Base-by-base conservation (phyloP, 2,888 invertebrate genomes). In the Ectemnius cavifrons region DNA sequence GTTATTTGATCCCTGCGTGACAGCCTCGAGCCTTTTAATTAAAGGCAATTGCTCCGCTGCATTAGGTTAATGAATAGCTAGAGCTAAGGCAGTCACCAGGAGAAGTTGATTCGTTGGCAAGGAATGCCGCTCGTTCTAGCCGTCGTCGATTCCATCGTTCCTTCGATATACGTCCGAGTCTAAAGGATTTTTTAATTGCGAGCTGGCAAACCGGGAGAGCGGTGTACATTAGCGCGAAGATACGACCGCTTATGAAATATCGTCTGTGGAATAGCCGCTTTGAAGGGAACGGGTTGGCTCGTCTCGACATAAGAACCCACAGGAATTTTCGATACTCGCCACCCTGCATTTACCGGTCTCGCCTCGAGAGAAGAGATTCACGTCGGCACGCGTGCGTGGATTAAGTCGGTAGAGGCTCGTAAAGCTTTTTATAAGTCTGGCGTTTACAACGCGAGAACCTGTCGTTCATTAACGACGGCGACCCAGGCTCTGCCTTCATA, bases 391-490 rank as follows among this genome's bases (percentile, higher is more conserved):
- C 52, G 52, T 16, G 52, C 16, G 13, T 28, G 67, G 61, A 75
- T 78, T 67, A 66, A 67, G 60, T 72, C 68, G 18, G 60, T 67
- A 63, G 60, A 71, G 46, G 16, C 28, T 56, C 56, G 66, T 63
- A 68, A 78, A 81, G 59, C 56, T 47, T 70, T 45, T 63, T 66
- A 59, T 66, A 63, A 70, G 69, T 62, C 37, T 66, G 61, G 57
- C 71, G 71, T 69, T 67, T 66, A 46, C 47, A n/a, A 46, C 78
- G 79, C 74, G 71, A 80, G 78, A 78, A 80, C 73, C 79, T 84
- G 81, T 83, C 80, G 82, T 86, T 84, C 86, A 82, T 85, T 86
- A 85, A 85, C 85, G 78, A 82, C 82, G 73, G 82, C 37, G 37
- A 72, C 37, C 11, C 37, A 6, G 37, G 37, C 37, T 8, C 37